phyloP scores from a whole-genome alignment of 2,797 vertebrate species.

The Megaceryle alcyon region DNA sequence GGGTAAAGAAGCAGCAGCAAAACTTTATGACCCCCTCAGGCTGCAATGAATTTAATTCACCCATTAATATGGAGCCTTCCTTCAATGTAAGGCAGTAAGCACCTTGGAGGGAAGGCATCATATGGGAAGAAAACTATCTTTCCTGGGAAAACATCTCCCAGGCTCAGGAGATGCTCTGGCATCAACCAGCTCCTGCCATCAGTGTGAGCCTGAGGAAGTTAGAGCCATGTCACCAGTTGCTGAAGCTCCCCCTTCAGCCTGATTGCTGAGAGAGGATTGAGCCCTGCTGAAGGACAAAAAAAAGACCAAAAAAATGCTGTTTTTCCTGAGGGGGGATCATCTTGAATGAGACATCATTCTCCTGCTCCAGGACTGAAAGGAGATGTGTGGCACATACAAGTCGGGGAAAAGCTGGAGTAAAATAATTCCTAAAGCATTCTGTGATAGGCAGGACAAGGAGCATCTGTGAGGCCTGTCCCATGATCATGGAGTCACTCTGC shows the following conservation, averaged over 20 bases:
- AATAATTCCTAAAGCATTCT: background rate
- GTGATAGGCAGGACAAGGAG: background rate
- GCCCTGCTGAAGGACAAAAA: background rate
- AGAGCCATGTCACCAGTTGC: background rate
- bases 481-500: fast-evolving
- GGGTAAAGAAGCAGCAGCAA: background rate
- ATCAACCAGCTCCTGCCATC: background rate
- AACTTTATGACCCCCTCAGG: background rate
- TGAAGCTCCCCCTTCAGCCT: too few relatives aligned
- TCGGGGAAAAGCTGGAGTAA: background rate
- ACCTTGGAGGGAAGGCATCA: background rate
- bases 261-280: background rate
- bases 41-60: background rate
- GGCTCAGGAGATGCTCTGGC: background rate
- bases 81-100: background rate
- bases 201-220: background rate
- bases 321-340: background rate
- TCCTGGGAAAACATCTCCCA: background rate
- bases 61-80: background rate
- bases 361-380: background rate
- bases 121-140: background rate
- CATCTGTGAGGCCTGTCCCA: background rate
- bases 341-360: background rate
- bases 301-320: background rate
- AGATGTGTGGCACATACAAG: background rate